phyloP scores from a whole-genome alignment of 1,140 invertebrate genomes.

The Tetraneura akinire region DNA sequence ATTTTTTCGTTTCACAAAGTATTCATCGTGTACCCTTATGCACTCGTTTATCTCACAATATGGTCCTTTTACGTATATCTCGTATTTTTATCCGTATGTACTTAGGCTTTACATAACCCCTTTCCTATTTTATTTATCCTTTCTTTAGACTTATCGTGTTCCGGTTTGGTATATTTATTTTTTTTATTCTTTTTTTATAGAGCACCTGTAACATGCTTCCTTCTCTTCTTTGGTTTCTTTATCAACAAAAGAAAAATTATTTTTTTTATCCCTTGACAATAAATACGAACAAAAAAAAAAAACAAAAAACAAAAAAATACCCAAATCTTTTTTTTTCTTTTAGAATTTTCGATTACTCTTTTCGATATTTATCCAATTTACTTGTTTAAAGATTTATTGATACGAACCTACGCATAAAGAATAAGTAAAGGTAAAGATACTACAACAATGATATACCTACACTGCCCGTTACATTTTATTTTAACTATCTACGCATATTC shows the following conservation, averaged over 20 bases:
- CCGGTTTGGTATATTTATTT: not conserved
- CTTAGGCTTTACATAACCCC: slow-evolving; percentile 11
- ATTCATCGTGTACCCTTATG: slow-evolving; percentile 13
- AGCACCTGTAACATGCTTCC: slow-evolving; percentile 14
- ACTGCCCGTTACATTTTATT: no score
- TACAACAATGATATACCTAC: no score
- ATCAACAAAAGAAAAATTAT: not conserved
- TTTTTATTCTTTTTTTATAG: not conserved
- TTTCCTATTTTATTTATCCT: not conserved
- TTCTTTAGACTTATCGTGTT: not conserved
- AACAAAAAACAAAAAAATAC: not conserved
- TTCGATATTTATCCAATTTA: not conserved
- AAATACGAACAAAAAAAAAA: not conserved
- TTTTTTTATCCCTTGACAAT: not conserved
- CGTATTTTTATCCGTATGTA: slow-evolving; percentile 10
- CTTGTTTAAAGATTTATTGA: not conserved
- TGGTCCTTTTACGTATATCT: not conserved
- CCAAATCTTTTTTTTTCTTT: not conserved
- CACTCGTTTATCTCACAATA: slow-evolving; percentile 21
- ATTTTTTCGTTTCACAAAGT: slow-evolving; percentile 27
- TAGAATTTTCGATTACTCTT: not conserved
- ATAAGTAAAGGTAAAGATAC: no score
- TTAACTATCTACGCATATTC: no score
- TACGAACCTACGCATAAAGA: no score
- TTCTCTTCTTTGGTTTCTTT: not conserved